These are phyloP conservation scores for Sarcophaga subvicina DNA, from an alignment of 2,888 invertebrate species.

Conservation along the genomic window DNA sequence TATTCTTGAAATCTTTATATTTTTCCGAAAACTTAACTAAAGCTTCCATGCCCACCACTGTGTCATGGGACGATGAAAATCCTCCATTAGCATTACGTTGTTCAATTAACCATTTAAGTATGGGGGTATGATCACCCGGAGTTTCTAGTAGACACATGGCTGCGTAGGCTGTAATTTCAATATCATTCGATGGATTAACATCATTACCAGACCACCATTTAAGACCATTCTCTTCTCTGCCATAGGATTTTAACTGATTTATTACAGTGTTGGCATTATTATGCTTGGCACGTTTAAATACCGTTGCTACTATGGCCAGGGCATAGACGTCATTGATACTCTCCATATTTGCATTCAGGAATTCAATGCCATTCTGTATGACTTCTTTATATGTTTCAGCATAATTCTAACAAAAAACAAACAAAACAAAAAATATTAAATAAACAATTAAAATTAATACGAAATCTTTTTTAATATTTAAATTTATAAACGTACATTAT, in stretches of 20 bases:
- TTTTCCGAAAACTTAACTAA: slow-evolving; percentile 85
- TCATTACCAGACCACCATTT: slow-evolving; percentile 88
- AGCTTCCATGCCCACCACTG: slow-evolving; percentile 87
- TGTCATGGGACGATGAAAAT: slow-evolving; percentile 88
- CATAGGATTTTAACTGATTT: slow-evolving; percentile 80
- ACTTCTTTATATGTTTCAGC: slow-evolving; percentile 83
- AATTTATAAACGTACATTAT: slow-evolving; percentile 69
- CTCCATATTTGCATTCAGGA: slow-evolving; percentile 86
- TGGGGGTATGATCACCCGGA: slow-evolving; percentile 79
- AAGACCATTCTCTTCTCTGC: slow-evolving; percentile 82
- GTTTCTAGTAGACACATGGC: slow-evolving; percentile 85
- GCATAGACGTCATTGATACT: slow-evolving; percentile 88
- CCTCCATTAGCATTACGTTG: slow-evolving; percentile 86
- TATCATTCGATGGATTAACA: slow-evolving; percentile 84
- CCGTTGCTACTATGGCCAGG: slow-evolving; percentile 88
- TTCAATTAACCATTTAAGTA: slow-evolving; percentile 87
- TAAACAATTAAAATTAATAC: too few species aligned
- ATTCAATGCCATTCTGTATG: slow-evolving; percentile 89
- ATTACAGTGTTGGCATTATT: slow-evolving; percentile 82
- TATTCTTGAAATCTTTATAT: slow-evolving; percentile 77
- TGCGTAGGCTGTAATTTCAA: slow-evolving; percentile 94
- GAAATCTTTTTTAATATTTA: not conserved
- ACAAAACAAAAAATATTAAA: too few species aligned
- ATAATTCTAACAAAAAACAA: slow-evolving; percentile 43
- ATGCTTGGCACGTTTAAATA: slow-evolving; percentile 87